Percentiles rank a stretch among this genome's conserved stretches.
These are phyloP conservation scores for Grus americana DNA, from an alignment of 2,113 vertebrate species.

Conservation along the genomic window DNA sequence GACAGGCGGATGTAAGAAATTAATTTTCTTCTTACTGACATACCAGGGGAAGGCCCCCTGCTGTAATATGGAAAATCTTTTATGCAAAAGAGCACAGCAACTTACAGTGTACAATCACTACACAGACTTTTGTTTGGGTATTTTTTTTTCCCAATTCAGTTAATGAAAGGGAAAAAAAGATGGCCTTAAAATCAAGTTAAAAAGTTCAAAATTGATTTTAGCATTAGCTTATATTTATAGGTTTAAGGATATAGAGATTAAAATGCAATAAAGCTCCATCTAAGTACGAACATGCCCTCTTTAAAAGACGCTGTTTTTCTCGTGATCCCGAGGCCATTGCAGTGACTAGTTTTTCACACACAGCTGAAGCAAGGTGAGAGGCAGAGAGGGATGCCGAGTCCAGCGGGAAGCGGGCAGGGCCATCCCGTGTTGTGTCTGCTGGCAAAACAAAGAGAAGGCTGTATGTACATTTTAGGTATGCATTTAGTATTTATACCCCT, in stretches of 20 bases:
- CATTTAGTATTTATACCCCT: neutral
- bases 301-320: neutral
- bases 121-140: conserved; percentile 33
- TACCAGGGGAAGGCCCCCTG: conserved; percentile 76
- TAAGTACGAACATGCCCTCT: neutral
- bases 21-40: conserved; percentile 78
- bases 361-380: neutral
- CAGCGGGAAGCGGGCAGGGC: neutral
- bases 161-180: neutral
- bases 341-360: neutral
- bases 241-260: neutral
- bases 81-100: conserved; percentile 79
- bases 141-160: conserved; percentile 56
- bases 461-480: neutral
- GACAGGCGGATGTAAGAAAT: conserved; percentile 76
- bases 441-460: neutral
- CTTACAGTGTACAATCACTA: conserved; percentile 72
- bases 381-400: neutral
- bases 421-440: neutral
- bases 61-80: conserved; percentile 80
- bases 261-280: conserved; percentile 2
- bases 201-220: conserved; percentile 49
- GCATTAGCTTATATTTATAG: neutral
- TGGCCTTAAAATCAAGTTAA: conserved; percentile 42
- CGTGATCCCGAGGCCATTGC: neutral